phyloP scores from a whole-genome alignment of 2,113 vertebrate genomes.

The Danionella cerebrum region DNA sequence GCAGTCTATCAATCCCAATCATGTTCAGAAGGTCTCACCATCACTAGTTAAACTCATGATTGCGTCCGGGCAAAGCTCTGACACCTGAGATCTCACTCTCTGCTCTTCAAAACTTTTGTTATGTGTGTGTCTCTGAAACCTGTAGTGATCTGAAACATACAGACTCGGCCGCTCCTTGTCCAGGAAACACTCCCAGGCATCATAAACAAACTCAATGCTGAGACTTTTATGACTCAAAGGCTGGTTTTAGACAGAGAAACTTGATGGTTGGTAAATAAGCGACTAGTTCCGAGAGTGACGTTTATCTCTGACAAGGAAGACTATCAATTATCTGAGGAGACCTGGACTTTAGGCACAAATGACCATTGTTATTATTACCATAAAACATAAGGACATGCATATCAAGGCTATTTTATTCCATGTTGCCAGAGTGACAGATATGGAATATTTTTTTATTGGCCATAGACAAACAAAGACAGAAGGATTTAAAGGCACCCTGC shows the following conservation, averaged over 20 bases:
- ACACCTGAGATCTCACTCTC: neutral
- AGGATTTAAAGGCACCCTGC: neutral
- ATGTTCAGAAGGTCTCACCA: conserved; percentile 4
- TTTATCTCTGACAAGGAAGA: neutral
- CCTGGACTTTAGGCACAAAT: neutral
- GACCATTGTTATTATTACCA: neutral
- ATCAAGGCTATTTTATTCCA: neutral
- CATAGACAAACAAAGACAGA: neutral
- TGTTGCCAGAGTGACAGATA: neutral
- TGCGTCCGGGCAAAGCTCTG: neutral
- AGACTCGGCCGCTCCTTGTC: conserved; percentile 36
- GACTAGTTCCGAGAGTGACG: neutral
- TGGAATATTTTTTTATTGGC: neutral
- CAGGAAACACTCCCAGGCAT: neutral
- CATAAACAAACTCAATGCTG: conserved; percentile 48
- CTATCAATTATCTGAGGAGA: neutral
- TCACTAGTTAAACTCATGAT: neutral
- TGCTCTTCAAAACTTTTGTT: neutral
- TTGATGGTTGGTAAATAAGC: neutral
- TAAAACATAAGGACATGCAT: neutral
- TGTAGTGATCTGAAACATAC: conserved; percentile 7
- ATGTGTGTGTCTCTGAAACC: neutral
- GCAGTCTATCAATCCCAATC: neutral
- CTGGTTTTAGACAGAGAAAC: neutral
- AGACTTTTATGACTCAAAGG: conserved; percentile 38